Percentiles rank a stretch among this genome's conserved stretches.
phyloP scores from a whole-genome alignment of 1,140 invertebrate genomes.

The Mya arenaria region DNA sequence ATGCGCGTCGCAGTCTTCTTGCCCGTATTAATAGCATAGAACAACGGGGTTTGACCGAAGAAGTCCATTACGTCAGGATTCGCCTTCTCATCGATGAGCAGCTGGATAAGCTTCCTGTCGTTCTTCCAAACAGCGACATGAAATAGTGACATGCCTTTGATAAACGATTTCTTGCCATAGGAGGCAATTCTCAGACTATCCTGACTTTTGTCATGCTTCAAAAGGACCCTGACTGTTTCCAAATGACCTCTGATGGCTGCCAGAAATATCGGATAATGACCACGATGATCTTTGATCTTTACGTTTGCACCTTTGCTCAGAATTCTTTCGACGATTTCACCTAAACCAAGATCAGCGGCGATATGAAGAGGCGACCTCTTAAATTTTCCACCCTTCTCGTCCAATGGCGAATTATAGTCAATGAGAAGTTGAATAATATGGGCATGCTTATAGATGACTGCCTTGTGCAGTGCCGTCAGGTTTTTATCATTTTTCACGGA shows the following conservation, averaged over 20 bases:
- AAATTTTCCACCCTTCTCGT: slow-evolving; percentile 3
- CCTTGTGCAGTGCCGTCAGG: slow-evolving; percentile 24
- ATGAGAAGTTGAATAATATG: not conserved
- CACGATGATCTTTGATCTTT: slow-evolving; percentile 4
- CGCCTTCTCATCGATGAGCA: not conserved
- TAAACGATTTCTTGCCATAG: not conserved
- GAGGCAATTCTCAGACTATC: not conserved
- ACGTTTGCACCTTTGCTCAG: not conserved
- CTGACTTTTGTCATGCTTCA: not conserved
- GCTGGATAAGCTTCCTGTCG: not conserved
- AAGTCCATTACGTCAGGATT: slow-evolving; percentile 11
- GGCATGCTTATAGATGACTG: slow-evolving; percentile 2
- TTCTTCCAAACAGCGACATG: slow-evolving; percentile 33
- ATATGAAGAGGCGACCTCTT: slow-evolving; percentile 25
- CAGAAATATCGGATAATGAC: slow-evolving; percentile 22
- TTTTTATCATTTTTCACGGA: not conserved
- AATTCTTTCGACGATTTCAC: not conserved
- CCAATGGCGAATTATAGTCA: not conserved
- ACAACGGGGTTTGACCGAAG: slow-evolving; percentile 26
- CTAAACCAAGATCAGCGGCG: slow-evolving; percentile 21
- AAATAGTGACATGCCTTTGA: not conserved
- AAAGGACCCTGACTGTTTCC: not conserved
- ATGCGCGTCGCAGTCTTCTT: not conserved
- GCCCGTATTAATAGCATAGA: not conserved
- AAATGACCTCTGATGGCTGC: slow-evolving; percentile 26